These are phyloP conservation scores for Parochlus steinenii DNA, from an alignment of 2,888 invertebrate species.

Conservation along the genomic window DNA sequence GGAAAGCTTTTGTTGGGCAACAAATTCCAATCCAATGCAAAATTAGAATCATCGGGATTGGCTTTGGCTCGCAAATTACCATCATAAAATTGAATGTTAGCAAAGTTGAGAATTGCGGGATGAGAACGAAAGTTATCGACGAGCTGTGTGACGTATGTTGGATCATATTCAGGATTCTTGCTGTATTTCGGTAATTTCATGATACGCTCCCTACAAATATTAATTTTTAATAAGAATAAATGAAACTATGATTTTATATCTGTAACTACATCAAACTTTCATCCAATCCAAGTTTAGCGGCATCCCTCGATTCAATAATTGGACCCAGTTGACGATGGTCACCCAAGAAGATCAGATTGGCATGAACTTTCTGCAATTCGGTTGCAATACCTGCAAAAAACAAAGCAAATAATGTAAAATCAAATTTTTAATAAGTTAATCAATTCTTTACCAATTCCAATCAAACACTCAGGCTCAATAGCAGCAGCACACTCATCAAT, in stretches of 20 bases:
- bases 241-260: no score
- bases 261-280: no score
- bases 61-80: conserved; percentile 31
- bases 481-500: conserved; percentile 65
- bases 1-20: conserved; percentile 34
- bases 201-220: conserved; percentile 52
- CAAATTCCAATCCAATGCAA: conserved; percentile 26
- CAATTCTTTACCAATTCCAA: conserved; percentile 32
- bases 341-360: conserved; percentile 26
- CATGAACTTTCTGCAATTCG: neutral
- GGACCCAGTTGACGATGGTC: conserved; percentile 61
- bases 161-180: conserved; percentile 28
- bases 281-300: conserved; percentile 15
- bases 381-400: neutral
- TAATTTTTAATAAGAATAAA: no score
- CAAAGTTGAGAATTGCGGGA: conserved; percentile 41
- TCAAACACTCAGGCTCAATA: conserved; percentile 47
- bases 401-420: neutral
- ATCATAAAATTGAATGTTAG: conserved; percentile 57
- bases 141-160: conserved; percentile 52
- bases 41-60: conserved; percentile 11
- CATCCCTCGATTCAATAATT: conserved; percentile 30
- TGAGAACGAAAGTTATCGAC: conserved; percentile 59
- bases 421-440: neutral
- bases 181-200: conserved; percentile 33